Evolutionary conservation across 1,140 invertebrate genomes (phyloP).

Genomic region (Paramacrobiotus metropolitanus): DNA sequence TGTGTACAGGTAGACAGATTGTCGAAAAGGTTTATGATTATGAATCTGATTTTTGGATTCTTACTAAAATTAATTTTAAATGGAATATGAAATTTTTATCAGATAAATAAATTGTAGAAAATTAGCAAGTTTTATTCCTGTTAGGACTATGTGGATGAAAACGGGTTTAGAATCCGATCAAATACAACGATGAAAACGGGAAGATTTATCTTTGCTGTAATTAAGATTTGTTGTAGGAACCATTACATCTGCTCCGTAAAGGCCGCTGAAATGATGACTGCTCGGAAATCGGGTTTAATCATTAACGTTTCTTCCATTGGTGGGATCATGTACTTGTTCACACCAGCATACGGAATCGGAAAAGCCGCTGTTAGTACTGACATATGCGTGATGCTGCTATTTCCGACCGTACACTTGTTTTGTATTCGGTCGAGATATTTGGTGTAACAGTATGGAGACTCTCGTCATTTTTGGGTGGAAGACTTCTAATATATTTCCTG

Average conservation of each 20-base stretch:
- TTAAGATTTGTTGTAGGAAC: slow-evolving; percentile 17
- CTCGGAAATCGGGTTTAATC: slow-evolving; percentile 21
- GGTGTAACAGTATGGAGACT: no score
- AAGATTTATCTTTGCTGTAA: no score
- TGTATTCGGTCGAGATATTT: no score
- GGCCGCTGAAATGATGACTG: slow-evolving; percentile 20
- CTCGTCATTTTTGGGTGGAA: no score
- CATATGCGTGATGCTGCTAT: not conserved
- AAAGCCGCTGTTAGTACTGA: slow-evolving; percentile 21
- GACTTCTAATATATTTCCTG: no score
- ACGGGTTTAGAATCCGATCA: no score
- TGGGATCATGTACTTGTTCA: slow-evolving; percentile 23
- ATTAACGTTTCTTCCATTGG: slow-evolving; percentile 24
- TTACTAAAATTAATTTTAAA: slow-evolving; percentile 5
- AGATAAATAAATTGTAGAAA: not conserved
- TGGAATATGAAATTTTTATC: not conserved
- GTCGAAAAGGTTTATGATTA: no score
- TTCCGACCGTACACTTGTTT: no score
- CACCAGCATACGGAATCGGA: slow-evolving; percentile 23
- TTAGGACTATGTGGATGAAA: no score
- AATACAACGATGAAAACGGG: no score
- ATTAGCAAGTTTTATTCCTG: not conserved
- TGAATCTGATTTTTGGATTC: no score
- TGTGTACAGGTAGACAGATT: no score
- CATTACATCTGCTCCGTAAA: slow-evolving; percentile 22